phyloP scores from a whole-genome alignment of 2,113 vertebrate genomes.

The Trematocara marginatum region DNA sequence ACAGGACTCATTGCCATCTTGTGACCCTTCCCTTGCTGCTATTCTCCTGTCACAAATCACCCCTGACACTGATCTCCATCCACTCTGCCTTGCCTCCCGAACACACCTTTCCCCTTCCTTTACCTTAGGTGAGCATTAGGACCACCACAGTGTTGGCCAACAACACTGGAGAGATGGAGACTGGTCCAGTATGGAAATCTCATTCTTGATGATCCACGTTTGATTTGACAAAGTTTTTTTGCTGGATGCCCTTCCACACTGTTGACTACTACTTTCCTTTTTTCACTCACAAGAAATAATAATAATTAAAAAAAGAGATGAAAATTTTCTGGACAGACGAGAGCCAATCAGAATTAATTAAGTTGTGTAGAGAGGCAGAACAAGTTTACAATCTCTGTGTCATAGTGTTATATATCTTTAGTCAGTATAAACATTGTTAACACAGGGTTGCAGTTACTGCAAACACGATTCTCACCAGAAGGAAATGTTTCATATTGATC shows the following conservation, averaged over 20 bases:
- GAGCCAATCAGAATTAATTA: neutral
- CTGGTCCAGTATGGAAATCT: neutral
- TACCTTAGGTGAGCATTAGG: neutral
- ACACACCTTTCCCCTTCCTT: neutral
- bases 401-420: neutral
- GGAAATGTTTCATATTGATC: neutral
- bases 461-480: neutral
- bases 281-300: neutral
- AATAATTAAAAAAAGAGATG: fast-evolving
- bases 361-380: neutral
- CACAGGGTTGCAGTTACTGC: neutral
- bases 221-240: neutral
- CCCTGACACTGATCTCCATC: neutral
- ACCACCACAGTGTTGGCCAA: neutral
- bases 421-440: neutral
- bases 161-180: neutral
- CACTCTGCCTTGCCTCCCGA: neutral
- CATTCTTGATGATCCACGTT: neutral
- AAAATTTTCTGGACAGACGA: neutral
- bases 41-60: neutral
- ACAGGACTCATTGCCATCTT: neutral
- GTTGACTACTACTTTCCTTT: neutral
- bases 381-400: neutral
- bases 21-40: neutral
- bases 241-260: neutral